Conservation (phyloP, 2,888 invertebrate genomes). For the Lutraria lutraria region DNA sequence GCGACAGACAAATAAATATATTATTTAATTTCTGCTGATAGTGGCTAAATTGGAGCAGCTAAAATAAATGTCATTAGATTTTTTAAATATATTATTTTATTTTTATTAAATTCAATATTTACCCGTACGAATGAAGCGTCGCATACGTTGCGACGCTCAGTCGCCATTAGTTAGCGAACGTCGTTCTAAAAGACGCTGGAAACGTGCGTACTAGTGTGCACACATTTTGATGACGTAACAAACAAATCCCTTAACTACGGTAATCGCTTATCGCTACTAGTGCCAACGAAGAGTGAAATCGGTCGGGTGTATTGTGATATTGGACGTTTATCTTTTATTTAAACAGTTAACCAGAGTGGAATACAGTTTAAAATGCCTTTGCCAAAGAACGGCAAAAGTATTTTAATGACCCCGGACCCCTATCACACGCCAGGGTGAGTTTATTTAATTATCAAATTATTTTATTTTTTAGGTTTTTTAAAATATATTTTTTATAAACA, state of each 20-base stretch:
- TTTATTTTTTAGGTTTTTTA: constrained; percentile 1
- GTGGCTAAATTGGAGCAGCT: too few species aligned
- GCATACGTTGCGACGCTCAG: neutral
- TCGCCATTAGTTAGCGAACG: neutral
- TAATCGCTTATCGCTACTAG: constrained; percentile 59
- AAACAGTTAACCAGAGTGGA: constrained; percentile 22
- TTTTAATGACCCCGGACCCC: constrained; percentile 82
- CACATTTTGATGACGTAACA: constrained; percentile 75
- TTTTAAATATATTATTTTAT: too few species aligned
- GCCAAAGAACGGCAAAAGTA: constrained; percentile 77
- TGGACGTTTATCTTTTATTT: constrained; percentile 32
- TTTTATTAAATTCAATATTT: too few species aligned
- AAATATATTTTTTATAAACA: too few species aligned
- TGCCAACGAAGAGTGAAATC: constrained; percentile 36
- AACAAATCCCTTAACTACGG: constrained; percentile 75
- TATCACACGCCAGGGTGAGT: constrained; percentile 84
- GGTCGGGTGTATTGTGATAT: constrained; percentile 37
- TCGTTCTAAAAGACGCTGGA: constrained; percentile 43
- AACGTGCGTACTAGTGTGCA: constrained; percentile 51
- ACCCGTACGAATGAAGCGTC: too few species aligned
- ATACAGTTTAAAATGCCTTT: constrained; percentile 72
- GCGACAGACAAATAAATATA: too few species aligned
- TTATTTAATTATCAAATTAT: constrained; percentile 38
- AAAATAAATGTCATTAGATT: too few species aligned
- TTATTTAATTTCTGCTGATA: too few species aligned